Base-by-base conservation (phyloP, 2,797 vertebrate genomes). In the Sebastes cheni region DNA sequence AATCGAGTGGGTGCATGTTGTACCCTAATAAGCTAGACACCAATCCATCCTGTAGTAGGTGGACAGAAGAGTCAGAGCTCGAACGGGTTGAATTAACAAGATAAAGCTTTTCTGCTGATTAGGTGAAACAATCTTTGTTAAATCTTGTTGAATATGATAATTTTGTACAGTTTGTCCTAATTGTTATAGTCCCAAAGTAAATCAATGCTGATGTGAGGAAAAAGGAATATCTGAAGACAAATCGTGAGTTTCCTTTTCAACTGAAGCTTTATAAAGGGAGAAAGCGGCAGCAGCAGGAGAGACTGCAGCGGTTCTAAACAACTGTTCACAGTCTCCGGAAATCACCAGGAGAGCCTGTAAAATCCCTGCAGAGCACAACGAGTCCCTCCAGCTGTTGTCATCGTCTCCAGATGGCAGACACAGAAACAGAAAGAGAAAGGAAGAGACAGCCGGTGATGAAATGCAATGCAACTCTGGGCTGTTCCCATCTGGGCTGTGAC, bases 381-480 rank as follows among this genome's bases (percentile, higher is more conserved):
- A 71, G 52, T 72, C 78, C 68, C 81, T 76, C 77, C 89, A 91
- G 80, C 87, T 88, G 83, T 65, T 91, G 55, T 71, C 84, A 55
- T 75, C 65, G 55, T 72, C 67, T 86, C 84, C 80, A 93, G 71
- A 88, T 91, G 90, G 86, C 78, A 86, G 61, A 61, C 50, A 29
- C 39, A 68, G 54, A 80, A 12, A 58, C 67, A 85, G 62, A 64
- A 30, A 50, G 54, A 76, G 61, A 80, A 20, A 30, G 64, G 50
- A 72, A 58, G 66, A 83, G 67, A 82, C 75, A 78, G 77, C 64
- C 42, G 72, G 52, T 91, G 91, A 94, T 89, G 88, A 90, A 94
- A 93, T 76, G 56, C 68, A 59, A 66, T 59, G 90, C 79, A 91
- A 93, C 79, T 60, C 72, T 18, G 75, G 23, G 59, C 56, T 39